These are phyloP conservation scores for Thysanoteuthis rhombus DNA, from an alignment of 2,888 invertebrate species.

Conservation along the genomic window DNA sequence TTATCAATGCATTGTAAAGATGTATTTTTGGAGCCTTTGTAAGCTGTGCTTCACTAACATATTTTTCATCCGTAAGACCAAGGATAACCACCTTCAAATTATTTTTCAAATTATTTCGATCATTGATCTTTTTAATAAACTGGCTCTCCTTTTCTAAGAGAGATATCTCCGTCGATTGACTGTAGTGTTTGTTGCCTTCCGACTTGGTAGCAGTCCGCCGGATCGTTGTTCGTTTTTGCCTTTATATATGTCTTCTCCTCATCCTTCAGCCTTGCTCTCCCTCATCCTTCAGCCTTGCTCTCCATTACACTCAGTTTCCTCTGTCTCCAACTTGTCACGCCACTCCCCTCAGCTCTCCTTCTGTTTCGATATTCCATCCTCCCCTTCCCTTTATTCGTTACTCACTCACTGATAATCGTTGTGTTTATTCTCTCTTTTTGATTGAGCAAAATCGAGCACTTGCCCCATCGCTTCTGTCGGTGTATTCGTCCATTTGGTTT, in stretches of 20 bases:
- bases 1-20: no score
- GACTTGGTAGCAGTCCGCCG: not conserved
- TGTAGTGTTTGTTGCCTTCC: not conserved
- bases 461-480: not conserved
- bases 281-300: not conserved
- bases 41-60: no score
- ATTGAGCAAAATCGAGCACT: no score
- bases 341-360: not conserved
- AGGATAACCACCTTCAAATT: no score
- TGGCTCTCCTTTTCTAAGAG: not conserved
- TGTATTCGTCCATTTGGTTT: not conserved
- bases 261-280: not conserved
- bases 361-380: not conserved
- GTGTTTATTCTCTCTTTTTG: no score
- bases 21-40: no score
- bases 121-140: not conserved
- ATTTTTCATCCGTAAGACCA: no score
- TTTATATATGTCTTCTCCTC: not conserved
- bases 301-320: not conserved
- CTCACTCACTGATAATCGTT: not conserved
- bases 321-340: not conserved
- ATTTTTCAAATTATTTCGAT: not conserved
- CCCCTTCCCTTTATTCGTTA: not conserved
- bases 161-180: not conserved
- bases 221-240: not conserved